Conservation (phyloP, 2,888 invertebrate genomes). For the Odiellus spinosus region DNA sequence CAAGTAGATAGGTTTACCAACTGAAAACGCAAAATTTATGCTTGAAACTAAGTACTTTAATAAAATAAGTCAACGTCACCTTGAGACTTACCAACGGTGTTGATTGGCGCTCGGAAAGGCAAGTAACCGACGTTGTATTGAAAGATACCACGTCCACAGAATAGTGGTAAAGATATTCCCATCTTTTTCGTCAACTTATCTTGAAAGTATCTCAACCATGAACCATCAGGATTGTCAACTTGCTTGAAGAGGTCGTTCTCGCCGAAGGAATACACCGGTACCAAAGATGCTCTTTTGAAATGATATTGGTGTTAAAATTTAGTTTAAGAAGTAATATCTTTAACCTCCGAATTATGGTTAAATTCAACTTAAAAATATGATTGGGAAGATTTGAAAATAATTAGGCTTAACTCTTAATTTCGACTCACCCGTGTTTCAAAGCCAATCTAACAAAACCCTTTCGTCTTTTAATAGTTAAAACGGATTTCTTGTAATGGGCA, state of each 20-base stretch:
- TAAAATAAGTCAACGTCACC: too few species aligned
- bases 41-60: too few species aligned
- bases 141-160: slow-evolving; percentile 63
- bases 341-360: too few species aligned
- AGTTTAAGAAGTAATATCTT: too few species aligned
- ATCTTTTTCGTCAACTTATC: slow-evolving; percentile 46
- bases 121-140: slow-evolving; percentile 77
- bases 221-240: slow-evolving; percentile 49
- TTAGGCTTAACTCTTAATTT: too few species aligned
- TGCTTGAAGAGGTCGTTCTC: slow-evolving; percentile 74
- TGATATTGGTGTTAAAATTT: too few species aligned
- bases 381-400: too few species aligned
- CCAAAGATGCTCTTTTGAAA: slow-evolving; percentile 49
- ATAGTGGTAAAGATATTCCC: slow-evolving; percentile 53
- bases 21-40: slow-evolving; percentile 43
- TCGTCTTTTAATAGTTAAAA: slow-evolving; percentile 51
- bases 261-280: slow-evolving; percentile 79
- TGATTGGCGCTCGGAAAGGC: slow-evolving; percentile 60
- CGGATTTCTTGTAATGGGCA: slow-evolving; percentile 57
- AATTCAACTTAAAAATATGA: too few species aligned
- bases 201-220: slow-evolving; percentile 48
- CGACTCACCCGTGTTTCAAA: slow-evolving; percentile 47
- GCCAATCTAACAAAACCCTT: slow-evolving; percentile 63
- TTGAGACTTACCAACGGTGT: slow-evolving; percentile 59
- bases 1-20: slow-evolving; percentile 69